phyloP scores from a whole-genome alignment of 2,888 invertebrate genomes.

The Lasius platythorax region DNA sequence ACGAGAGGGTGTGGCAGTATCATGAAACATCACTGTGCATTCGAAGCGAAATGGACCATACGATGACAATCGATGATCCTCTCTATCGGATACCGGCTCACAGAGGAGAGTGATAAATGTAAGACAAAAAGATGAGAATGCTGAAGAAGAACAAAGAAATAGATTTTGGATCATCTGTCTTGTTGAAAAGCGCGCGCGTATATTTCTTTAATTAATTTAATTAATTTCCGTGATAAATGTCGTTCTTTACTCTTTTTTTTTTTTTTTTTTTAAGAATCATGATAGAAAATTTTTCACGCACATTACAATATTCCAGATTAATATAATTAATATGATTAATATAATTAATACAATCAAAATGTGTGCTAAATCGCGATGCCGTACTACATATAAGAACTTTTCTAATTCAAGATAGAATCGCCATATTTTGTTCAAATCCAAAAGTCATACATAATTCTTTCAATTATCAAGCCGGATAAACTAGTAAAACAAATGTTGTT shows the following conservation, averaged over 20 bases:
- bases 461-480: not conserved
- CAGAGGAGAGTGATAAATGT: not conserved
- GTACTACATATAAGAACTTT: not conserved
- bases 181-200: not conserved
- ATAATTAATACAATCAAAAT: not conserved
- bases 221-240: not conserved
- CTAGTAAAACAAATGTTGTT: not conserved
- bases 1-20: not conserved
- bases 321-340: not conserved
- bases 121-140: not conserved
- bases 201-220: not conserved
- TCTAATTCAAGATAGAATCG: not conserved
- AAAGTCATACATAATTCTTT: not conserved
- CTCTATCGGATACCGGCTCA: not conserved
- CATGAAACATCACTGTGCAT: not conserved
- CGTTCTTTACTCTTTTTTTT: not conserved
- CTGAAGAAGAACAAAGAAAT: not conserved
- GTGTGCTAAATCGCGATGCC: not conserved
- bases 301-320: not conserved
- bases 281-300: not conserved
- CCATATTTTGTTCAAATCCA: not conserved
- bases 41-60: conserved; percentile 18
- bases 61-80: conserved; percentile 32
- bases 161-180: not conserved
- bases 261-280: not conserved